Evolutionary conservation across 2,113 vertebrate species (phyloP).

Genomic region (Tetrax tetrax): DNA sequence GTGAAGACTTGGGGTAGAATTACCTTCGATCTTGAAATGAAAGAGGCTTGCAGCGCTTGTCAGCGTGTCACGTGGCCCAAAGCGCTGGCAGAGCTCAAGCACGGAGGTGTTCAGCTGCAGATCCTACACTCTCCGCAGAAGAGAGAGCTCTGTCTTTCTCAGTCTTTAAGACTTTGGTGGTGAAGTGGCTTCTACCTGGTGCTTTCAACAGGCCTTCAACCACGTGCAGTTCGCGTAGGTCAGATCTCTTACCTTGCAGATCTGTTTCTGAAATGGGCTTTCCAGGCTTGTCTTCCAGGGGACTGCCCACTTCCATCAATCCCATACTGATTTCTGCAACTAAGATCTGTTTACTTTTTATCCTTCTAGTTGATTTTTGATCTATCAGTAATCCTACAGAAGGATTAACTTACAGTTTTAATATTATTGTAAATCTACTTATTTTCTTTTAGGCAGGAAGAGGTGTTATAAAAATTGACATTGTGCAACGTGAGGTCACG

Average conservation of each 20-base stretch:
- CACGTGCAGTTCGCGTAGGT: no score
- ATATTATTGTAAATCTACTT: not conserved
- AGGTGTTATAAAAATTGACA: conserved; percentile 29
- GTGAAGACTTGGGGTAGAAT: not conserved
- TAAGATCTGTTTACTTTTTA: not conserved
- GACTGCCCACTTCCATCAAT: not conserved
- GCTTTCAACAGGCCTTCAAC: no score
- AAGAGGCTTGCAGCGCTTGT: no score
- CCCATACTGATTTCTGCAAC: not conserved
- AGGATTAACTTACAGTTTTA: conserved; percentile 51
- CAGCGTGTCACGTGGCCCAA: no score
- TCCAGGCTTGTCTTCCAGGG: not conserved
- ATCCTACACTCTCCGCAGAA: no score
- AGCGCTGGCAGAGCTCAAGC: no score
- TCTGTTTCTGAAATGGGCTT: not conserved
- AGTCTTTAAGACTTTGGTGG: no score
- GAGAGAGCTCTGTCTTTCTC: no score
- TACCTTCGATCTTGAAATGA: no score
- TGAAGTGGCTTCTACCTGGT: no score
- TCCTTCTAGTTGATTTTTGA: conserved; percentile 44
- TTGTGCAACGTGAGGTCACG: not conserved
- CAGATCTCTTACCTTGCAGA: not conserved
- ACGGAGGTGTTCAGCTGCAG: no score
- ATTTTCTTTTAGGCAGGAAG: not conserved
- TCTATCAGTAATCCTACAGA: conserved; percentile 29